These are phyloP conservation scores for Gopherus flavomarginatus DNA, from an alignment of 2,113 vertebrate genomes.

Conservation along the genomic window DNA sequence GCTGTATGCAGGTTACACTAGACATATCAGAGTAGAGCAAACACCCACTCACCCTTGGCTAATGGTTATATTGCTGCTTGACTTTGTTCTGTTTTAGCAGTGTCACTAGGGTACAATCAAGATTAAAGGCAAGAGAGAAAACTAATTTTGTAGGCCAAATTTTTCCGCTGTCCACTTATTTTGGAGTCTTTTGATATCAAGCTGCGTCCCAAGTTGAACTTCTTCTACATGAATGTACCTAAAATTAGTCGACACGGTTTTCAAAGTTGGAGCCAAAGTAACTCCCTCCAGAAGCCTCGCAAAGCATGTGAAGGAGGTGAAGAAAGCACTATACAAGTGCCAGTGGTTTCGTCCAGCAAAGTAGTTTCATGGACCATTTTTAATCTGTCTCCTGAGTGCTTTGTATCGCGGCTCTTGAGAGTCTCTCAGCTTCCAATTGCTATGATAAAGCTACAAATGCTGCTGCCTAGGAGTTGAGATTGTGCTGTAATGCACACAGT, in stretches of 20 bases:
- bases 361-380: not conserved
- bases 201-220: not conserved
- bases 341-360: rapidly evolving
- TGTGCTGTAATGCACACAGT: not conserved
- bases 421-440: rapidly evolving
- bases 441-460: not conserved
- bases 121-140: not conserved
- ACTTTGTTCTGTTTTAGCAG: not conserved
- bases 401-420: not conserved
- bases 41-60: rapidly evolving
- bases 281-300: not conserved
- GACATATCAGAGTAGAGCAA: rapidly evolving
- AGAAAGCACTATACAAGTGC: not conserved
- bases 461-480: not conserved
- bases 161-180: not conserved
- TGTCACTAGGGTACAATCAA: rapidly evolving
- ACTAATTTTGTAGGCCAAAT: rapidly evolving
- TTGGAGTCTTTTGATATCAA: not conserved
- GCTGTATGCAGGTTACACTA: not conserved
- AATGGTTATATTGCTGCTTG: rapidly evolving
- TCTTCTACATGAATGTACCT: not conserved
- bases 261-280: not conserved
- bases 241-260: not conserved
- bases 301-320: not conserved
- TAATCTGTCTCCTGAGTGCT: rapidly evolving